Evolutionary conservation across 2,888 invertebrate species (phyloP).

Genomic region (Noctua comes): DNA sequence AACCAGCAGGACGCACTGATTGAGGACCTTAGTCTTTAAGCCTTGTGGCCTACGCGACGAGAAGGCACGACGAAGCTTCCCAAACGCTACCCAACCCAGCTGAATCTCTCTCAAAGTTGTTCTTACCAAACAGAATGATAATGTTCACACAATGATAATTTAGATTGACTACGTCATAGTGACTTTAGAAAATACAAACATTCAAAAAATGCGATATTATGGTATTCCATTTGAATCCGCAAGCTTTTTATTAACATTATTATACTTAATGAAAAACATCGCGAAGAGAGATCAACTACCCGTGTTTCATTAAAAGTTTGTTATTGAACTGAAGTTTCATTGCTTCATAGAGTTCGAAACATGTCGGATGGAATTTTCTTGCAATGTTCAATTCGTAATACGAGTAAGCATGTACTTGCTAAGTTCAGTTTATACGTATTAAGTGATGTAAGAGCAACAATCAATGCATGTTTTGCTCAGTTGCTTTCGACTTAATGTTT

Average conservation of each 20-base stretch:
- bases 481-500: constrained; percentile 28
- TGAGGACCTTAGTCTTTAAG: too few species aligned
- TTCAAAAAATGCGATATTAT: neutral
- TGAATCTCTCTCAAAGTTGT: constrained; percentile 2
- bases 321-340: constrained; percentile 82
- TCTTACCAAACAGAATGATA: neutral
- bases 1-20: too few species aligned
- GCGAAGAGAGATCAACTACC: constrained; percentile 76
- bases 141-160: neutral
- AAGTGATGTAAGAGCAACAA: constrained; percentile 40
- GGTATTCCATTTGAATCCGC: constrained; percentile 8
- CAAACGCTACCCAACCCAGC: neutral
- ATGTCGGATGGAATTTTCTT: constrained; percentile 82
- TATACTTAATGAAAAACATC: constrained; percentile 71
- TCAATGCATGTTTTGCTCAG: constrained; percentile 42
- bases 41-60: neutral
- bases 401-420: constrained; percentile 60
- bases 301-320: constrained; percentile 88
- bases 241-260: constrained; percentile 48
- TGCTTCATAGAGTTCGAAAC: constrained; percentile 81
- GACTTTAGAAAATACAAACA: neutral
- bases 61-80: neutral
- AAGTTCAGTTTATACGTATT: constrained; percentile 51
- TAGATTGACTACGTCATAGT: neutral
- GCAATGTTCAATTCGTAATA: constrained; percentile 77